Evolutionary conservation across 2,113 vertebrate genomes (phyloP).

Genomic region (Xerus inauris): DNA sequence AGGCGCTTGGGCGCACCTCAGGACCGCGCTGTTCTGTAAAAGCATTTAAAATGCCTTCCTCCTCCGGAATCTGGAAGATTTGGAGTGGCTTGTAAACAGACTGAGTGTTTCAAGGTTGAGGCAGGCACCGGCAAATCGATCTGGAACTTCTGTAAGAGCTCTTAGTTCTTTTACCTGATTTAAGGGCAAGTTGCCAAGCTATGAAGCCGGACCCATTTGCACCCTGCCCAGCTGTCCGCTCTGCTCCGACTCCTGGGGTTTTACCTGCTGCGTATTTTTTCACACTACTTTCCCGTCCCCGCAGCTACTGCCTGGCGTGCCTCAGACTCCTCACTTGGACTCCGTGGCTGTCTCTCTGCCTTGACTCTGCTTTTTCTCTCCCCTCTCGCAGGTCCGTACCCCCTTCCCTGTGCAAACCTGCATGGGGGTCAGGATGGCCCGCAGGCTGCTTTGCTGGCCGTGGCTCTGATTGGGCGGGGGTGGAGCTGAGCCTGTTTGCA

Average conservation of each 20-base stretch:
- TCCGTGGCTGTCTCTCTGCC: background rate
- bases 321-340: background rate
- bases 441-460: background rate
- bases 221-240: background rate
- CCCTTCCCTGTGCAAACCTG: background rate
- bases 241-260: background rate
- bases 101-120: conserved; percentile 46
- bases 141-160: background rate
- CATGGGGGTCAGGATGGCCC: background rate
- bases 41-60: conserved; percentile 4
- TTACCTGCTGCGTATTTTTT: background rate
- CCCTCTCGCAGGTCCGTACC: background rate
- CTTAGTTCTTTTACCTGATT: background rate
- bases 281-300: background rate
- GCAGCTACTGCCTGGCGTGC: background rate
- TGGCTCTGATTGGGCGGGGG: background rate
- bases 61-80: conserved; percentile 39
- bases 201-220: background rate
- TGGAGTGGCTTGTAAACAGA: conserved; percentile 20
- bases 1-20: conserved; percentile 19
- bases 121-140: background rate
- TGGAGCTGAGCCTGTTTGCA: background rate
- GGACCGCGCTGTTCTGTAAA: conserved; percentile 44
- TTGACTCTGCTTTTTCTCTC: background rate
- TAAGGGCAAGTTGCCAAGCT: background rate